Conservation (phyloP, 2,113 vertebrate species). For the Ascaphus truei region DNA sequence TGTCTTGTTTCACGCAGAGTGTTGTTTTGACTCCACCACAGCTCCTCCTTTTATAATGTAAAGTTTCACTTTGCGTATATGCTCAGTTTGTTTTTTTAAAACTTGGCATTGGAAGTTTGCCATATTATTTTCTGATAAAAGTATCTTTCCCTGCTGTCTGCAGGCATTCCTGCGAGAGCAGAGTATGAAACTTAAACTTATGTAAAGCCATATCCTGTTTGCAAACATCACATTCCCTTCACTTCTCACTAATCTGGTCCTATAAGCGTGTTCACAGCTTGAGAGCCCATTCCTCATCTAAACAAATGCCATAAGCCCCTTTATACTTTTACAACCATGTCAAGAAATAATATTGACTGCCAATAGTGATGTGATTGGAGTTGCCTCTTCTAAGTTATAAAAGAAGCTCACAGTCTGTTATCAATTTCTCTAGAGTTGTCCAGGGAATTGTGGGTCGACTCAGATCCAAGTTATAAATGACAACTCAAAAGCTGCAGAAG, state of each 20-base stretch:
- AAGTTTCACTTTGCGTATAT: conserved; percentile 46
- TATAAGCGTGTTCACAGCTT: conserved; percentile 68
- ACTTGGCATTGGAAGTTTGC: conserved; percentile 55
- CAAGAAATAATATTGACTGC: conserved; percentile 77
- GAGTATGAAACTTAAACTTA: conserved; percentile 68
- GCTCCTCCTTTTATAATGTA: conserved; percentile 46
- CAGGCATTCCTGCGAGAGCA: conserved; percentile 60
- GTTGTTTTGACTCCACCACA: conserved; percentile 27
- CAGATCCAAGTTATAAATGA: conserved; percentile 87
- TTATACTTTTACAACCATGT: conserved; percentile 74
- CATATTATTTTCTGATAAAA: conserved; percentile 66
- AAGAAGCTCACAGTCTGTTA: conserved; percentile 76
- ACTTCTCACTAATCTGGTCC: conserved; percentile 63
- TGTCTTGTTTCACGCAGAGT: conserved; percentile 41
- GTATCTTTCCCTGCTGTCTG: conserved; percentile 75
- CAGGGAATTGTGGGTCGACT: conserved; percentile 69
- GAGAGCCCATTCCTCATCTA: conserved; percentile 72
- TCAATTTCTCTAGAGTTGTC: conserved; percentile 81
- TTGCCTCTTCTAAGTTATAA: conserved; percentile 68
- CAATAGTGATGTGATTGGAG: conserved; percentile 72
- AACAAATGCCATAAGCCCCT: conserved; percentile 74
- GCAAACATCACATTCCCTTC: conserved; percentile 71
- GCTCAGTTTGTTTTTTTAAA: conserved; percentile 49
- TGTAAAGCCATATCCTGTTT: conserved; percentile 78
- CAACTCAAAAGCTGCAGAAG: conserved; percentile 77